Conservation (phyloP, 2,888 invertebrate genomes). For the Drosophila atripex region DNA sequence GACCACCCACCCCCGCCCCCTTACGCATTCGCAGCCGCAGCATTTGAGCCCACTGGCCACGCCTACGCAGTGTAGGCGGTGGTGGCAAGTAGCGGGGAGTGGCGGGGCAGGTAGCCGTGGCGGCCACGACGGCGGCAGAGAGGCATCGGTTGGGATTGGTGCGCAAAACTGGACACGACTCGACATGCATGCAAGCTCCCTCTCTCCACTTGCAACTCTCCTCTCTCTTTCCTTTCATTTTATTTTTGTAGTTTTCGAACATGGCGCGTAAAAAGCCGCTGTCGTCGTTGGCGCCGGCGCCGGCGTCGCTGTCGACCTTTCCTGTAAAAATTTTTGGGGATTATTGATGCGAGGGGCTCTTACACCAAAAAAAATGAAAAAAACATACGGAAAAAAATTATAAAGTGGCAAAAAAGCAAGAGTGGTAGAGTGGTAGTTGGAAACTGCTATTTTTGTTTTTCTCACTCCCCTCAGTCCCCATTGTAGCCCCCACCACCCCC, state of each 20-base stretch:
- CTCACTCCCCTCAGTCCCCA: too few species aligned
- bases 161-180: conserved; percentile 70
- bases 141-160: conserved; percentile 76
- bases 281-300: conserved; percentile 52
- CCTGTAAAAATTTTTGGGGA: conserved; percentile 72
- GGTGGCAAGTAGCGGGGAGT: not conserved
- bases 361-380: conserved; percentile 12
- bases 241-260: conserved; percentile 53
- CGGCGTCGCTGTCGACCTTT: conserved; percentile 65
- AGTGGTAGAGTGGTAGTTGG: not conserved
- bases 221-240: not conserved
- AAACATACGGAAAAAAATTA: not conserved
- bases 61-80: conserved; percentile 65
- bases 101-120: conserved; percentile 6
- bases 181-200: conserved; percentile 23
- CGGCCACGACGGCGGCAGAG: conserved; percentile 46
- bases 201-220: conserved; percentile 11
- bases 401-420: not conserved
- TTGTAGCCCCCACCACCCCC: not conserved
- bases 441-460: conserved; percentile 35
- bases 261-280: conserved; percentile 77
- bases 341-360: conserved; percentile 76
- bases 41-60: conserved; percentile 68
- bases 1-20: conserved; percentile 2
- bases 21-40: conserved; percentile 49